These are phyloP conservation scores for Charanyca ferruginea DNA, from an alignment of 2,888 invertebrate genomes.

Conservation along the genomic window DNA sequence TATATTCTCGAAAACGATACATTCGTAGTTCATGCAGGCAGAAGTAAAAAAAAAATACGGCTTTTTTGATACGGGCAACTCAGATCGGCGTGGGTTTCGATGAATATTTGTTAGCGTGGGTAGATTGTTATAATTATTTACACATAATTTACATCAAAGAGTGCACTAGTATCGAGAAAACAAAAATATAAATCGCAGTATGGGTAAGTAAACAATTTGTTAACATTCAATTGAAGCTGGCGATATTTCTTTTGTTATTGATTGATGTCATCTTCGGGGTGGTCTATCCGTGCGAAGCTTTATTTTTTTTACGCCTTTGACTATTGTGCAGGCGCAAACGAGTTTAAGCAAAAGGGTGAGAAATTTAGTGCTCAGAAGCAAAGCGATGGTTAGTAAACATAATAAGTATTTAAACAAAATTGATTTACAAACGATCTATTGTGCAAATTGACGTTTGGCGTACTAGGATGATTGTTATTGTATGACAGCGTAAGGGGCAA, in stretches of 20 bases:
- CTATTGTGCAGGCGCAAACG: constrained; percentile 71
- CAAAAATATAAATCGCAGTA: constrained; percentile 66
- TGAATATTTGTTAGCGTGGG: constrained; percentile 86
- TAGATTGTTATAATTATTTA: constrained; percentile 76
- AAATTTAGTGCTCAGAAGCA: constrained; percentile 28
- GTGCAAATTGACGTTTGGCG: constrained; percentile 24
- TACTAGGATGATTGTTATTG: constrained; percentile 56
- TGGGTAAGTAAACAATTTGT: constrained; percentile 76
- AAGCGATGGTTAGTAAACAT: constrained; percentile 49
- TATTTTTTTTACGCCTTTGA: constrained; percentile 71
- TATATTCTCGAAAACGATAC: constrained; percentile 15
- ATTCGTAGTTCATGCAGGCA: neutral
- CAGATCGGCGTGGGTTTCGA: constrained; percentile 87
- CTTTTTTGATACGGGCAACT: constrained; percentile 77
- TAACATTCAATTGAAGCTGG: constrained; percentile 43
- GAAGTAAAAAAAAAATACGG: neutral
- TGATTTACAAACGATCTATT: constrained; percentile 2
- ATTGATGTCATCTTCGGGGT: constrained; percentile 82
- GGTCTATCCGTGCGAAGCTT: constrained; percentile 71
- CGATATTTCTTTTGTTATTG: constrained; percentile 78
- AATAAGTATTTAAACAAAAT: constrained; percentile 13
- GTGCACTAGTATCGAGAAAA: constrained; percentile 61
- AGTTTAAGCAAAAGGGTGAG: constrained; percentile 58
- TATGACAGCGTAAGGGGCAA: constrained; percentile 18
- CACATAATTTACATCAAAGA: constrained; percentile 63